Evolutionary conservation across 2,113 vertebrate species (phyloP).

Genomic region (Crotophaga sulcirostris): DNA sequence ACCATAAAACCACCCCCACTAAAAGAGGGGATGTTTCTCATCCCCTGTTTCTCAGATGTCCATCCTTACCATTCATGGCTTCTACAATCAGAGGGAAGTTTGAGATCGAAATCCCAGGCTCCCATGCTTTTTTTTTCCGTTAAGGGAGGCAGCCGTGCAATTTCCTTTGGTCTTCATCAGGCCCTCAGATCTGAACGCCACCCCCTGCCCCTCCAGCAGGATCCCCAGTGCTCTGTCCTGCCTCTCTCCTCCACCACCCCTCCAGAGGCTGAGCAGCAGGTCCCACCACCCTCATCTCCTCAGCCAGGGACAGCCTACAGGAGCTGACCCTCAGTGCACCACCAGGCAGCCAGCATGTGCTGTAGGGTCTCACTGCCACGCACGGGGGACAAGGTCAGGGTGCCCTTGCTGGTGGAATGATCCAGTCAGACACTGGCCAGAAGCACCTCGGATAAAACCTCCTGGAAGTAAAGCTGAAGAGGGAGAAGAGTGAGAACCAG

Average conservation of each 20-base stretch:
- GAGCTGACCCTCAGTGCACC: not conserved
- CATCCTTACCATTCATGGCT: not conserved
- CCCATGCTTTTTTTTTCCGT: not conserved
- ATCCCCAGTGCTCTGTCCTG: not conserved
- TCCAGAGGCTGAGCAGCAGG: not conserved
- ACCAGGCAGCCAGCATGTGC: not conserved
- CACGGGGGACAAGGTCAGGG: not conserved
- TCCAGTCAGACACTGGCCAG: not conserved
- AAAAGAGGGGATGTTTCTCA: not conserved
- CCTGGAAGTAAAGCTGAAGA: not conserved
- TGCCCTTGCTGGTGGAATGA: accelerated
- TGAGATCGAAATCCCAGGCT: not conserved
- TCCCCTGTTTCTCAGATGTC: not conserved
- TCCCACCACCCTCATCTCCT: not conserved
- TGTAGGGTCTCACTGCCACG: accelerated
- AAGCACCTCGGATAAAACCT: not conserved
- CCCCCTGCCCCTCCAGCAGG: accelerated
- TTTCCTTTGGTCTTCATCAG: not conserved
- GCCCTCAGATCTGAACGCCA: not conserved
- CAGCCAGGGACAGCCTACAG: accelerated
- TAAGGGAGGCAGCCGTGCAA: not conserved
- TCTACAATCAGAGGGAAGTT: not conserved
- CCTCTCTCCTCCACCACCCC: not conserved
- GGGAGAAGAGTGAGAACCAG: not conserved
- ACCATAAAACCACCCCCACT: not conserved